Conservation (phyloP, 2,888 invertebrate genomes). For the Drosophila testacea region DNA sequence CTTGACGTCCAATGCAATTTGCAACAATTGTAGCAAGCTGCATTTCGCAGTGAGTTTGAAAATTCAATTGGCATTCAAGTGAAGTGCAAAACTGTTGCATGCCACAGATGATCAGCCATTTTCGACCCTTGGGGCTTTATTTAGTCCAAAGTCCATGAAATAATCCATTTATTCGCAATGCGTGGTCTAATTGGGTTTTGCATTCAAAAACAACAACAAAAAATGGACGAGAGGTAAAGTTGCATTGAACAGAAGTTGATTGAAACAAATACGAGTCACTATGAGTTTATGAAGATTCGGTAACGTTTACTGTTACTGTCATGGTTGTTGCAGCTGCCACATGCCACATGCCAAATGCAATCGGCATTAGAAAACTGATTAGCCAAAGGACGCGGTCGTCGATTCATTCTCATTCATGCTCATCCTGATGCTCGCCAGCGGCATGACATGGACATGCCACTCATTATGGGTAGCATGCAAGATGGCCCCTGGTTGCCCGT, state of each 20-base stretch:
- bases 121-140: neutral
- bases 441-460: conserved; percentile 15
- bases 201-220: too few relatives aligned
- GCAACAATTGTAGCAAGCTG: too few relatives aligned
- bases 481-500: conserved; percentile 3
- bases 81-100: too few relatives aligned
- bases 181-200: too few relatives aligned
- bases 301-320: neutral
- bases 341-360: conserved; percentile 1
- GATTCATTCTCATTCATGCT: conserved; percentile 2
- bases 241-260: neutral
- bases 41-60: too few relatives aligned
- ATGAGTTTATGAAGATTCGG: neutral
- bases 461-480: conserved; percentile 34
- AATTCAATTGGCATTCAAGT: too few relatives aligned
- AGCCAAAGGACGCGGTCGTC: conserved; percentile 15
- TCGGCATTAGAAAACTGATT: conserved; percentile 23
- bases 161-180: neutral
- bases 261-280: neutral
- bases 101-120: too few relatives aligned
- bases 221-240: neutral
- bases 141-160: neutral
- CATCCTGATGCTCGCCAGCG: neutral
- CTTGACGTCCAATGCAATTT: too few relatives aligned
- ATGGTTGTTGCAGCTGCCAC: neutral